Base-by-base conservation (phyloP, 2,113 vertebrate genomes). In the Penelope pileata region DNA sequence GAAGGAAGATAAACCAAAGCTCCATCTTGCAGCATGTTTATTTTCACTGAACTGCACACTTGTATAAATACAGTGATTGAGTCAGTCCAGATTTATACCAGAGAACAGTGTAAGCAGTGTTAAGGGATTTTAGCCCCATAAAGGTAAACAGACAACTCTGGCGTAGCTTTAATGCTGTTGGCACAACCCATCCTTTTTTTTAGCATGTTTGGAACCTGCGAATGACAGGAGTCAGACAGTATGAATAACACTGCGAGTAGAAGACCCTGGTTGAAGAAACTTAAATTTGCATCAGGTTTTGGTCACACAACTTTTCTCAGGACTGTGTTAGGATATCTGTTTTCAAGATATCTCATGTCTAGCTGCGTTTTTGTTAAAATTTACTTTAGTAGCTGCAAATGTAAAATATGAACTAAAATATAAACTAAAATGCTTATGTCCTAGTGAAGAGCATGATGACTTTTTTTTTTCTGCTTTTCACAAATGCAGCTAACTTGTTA, bases 131-230 rank as follows among this genome's bases (percentile, higher is more conserved):
- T 64, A 58, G 34, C 16, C 22, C 26, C 40, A 36, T 50, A 63
- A 48, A 38, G 48, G 63, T 82, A 43, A 90, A 89, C 70, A 47
- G 82, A 67, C 60, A 95, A 24, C 26, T 92, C 81, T 51, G 80
- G 48, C 38, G 30, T 47, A 34, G 51, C 26, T 53, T 34, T 68
- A 67, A 15, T 32, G 21, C 38, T 40, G 0, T 27, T 34, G 78
- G 74, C 75, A 67, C 47, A 86, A 88, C 51, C 42, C 34, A 34
- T 67, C 66, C 60, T 94, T 80, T 92, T 79, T 50, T 32, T 30
- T 22, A 0, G 5, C 2, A 1, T 29, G 27, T 11, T 26, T 58
- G 63, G 21, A 32, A 42, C 38, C 22, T 42, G 17, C 42, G n/a
- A n/a, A n/a, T n/a, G n/a, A 29, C 34, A 15, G 12, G 13, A 24